These are phyloP conservation scores for Dasypogon diadema DNA, from an alignment of 2,888 invertebrate genomes.

Conservation along the genomic window DNA sequence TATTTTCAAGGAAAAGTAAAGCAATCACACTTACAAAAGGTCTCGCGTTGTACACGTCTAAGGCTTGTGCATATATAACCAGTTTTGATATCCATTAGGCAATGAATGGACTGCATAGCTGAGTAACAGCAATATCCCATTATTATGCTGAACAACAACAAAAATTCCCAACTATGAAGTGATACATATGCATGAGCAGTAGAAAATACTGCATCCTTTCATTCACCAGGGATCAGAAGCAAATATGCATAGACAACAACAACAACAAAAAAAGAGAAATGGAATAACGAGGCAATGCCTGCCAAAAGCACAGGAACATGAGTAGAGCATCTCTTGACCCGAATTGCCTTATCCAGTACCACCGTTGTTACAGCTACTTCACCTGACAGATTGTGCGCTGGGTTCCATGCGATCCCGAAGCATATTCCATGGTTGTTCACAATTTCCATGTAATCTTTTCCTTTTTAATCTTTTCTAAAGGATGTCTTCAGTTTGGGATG, in stretches of 20 bases:
- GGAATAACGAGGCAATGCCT: slow-evolving; percentile 19
- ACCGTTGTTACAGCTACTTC: slow-evolving; percentile 24
- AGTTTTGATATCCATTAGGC: no score
- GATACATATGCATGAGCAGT: slow-evolving; percentile 27
- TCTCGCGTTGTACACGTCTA: no score
- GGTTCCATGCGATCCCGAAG: background rate
- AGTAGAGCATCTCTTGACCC: slow-evolving; percentile 15
- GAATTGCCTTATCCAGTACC: slow-evolving; percentile 35
- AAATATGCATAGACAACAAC: slow-evolving; percentile 17
- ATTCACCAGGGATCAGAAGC: background rate
- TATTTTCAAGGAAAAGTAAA: no score
- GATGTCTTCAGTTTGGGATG: background rate
- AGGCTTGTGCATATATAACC: no score
- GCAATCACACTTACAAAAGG: no score
- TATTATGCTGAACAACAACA: background rate
- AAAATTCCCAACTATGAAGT: slow-evolving; percentile 4
- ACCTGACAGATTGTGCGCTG: slow-evolving; percentile 17
- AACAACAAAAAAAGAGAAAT: slow-evolving; percentile 10
- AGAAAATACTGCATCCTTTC: background rate
- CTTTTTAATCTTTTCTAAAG: slow-evolving; percentile 12
- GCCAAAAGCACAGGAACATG: slow-evolving; percentile 28
- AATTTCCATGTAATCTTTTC: slow-evolving; percentile 37
- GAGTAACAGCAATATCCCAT: background rate
- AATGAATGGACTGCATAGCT: no score
- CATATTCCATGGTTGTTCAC: background rate